Evolutionary conservation across 2,113 vertebrate species (phyloP).

Genomic region (Cnemophilus loriae): DNA sequence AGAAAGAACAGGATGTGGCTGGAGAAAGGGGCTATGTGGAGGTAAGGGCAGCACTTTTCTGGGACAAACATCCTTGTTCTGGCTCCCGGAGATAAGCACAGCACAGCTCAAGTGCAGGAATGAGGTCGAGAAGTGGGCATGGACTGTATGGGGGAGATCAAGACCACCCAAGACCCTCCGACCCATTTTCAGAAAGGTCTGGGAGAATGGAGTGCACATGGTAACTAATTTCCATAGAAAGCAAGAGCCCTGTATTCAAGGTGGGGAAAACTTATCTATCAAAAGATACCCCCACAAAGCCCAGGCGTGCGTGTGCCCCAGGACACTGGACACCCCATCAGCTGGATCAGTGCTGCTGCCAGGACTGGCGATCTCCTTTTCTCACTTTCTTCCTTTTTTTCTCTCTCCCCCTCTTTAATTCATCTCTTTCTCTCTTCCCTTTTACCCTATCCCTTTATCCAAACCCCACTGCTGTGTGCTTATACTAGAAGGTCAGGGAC

Average conservation of each 20-base stretch:
- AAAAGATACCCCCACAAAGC: background rate
- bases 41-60: background rate
- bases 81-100: background rate
- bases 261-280: background rate
- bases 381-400: background rate
- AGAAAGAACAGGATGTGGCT: background rate
- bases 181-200: background rate
- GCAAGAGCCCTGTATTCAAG: background rate
- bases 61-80: background rate
- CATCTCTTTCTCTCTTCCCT: background rate
- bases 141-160: background rate
- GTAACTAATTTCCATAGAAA: background rate
- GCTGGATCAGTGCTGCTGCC: background rate
- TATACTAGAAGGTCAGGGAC: background rate
- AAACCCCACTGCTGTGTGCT: background rate
- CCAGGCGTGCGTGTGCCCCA: fast-evolving
- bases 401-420: background rate
- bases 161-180: background rate
- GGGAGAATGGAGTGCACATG: background rate
- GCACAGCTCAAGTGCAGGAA: background rate
- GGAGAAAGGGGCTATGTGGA: background rate
- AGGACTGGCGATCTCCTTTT: background rate
- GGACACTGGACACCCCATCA: background rate
- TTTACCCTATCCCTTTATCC: background rate
- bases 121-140: background rate